A percentile compares a stretch with the other conserved stretches of the same genome.
phyloP scores from a whole-genome alignment of 2,888 invertebrate genomes.

The Metellina segmentata region DNA sequence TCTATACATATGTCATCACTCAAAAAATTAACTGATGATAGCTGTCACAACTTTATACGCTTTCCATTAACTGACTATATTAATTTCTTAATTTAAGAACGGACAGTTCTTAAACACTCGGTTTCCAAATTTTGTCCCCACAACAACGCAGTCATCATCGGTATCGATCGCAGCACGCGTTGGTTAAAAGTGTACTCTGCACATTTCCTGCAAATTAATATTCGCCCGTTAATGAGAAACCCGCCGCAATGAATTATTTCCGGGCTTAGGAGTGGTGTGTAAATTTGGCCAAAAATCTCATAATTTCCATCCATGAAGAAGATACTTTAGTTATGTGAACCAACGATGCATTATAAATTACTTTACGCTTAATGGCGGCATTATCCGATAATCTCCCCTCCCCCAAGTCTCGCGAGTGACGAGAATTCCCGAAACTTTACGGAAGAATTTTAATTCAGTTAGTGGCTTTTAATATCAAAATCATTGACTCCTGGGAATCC shows the following conservation, averaged over 20 bases:
- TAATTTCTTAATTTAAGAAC: neutral
- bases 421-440: conserved; percentile 25
- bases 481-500: conserved; percentile 29
- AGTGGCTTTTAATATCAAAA: conserved; percentile 61
- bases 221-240: conserved; percentile 24
- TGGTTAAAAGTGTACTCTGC: neutral
- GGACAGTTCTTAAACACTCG: neutral
- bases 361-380: conserved; percentile 56
- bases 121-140: neutral
- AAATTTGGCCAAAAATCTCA: conserved; percentile 45
- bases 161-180: conserved; percentile 14
- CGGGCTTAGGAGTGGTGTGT: conserved; percentile 19
- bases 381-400: conserved; percentile 46
- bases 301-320: conserved; percentile 50
- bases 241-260: conserved; percentile 37
- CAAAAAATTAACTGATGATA: no score
- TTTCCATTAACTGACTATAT: neutral
- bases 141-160: neutral
- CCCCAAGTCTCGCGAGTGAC: neutral
- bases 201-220: conserved; percentile 43
- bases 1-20: no score
- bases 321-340: conserved; percentile 39
- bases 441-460: conserved; percentile 65
- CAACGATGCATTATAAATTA: conserved; percentile 62
- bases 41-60: no score